Conservation (phyloP, 2,888 invertebrate species). For the Diabrotica balteata region DNA sequence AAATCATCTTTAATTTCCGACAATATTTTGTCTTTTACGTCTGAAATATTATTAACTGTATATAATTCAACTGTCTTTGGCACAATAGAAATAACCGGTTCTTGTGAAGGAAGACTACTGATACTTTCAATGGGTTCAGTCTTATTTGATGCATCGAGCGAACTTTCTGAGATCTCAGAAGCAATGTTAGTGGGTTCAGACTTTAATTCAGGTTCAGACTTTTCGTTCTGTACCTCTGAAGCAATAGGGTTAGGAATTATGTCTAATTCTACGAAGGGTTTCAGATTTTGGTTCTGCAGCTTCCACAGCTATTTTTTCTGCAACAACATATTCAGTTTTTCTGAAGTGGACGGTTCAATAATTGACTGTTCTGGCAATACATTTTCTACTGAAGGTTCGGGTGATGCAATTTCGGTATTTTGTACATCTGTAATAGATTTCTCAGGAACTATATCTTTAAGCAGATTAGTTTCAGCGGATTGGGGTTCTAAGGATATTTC, state of each 20-base stretch:
- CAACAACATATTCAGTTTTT: background rate
- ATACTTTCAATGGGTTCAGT: conserved; percentile 1
- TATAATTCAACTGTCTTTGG: conserved; percentile 1
- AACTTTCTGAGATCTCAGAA: conserved; percentile 1
- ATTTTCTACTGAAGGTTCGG: background rate
- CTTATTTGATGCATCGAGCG: conserved; percentile 2
- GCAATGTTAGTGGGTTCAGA: background rate
- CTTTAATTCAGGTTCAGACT: conserved; percentile 6
- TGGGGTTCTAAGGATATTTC: conserved; percentile 25
- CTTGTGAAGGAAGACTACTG: conserved; percentile 1
- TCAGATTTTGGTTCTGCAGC: conserved; percentile 20
- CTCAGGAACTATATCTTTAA: conserved; percentile 1
- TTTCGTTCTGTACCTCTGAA: background rate
- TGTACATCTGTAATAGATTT: background rate
- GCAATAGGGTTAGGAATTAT: background rate
- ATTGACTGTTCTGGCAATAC: background rate
- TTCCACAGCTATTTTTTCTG: conserved; percentile 1
- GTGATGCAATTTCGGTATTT: background rate
- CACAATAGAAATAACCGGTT: background rate
- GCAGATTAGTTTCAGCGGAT: conserved; percentile 12
- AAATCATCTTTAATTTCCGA: background rate
- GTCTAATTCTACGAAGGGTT: background rate
- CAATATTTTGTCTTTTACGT: background rate
- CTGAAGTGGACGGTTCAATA: background rate
- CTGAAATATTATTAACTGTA: background rate